Evolutionary conservation across 2,113 vertebrate species (phyloP).

Genomic region (Melanocharis versteri): DNA sequence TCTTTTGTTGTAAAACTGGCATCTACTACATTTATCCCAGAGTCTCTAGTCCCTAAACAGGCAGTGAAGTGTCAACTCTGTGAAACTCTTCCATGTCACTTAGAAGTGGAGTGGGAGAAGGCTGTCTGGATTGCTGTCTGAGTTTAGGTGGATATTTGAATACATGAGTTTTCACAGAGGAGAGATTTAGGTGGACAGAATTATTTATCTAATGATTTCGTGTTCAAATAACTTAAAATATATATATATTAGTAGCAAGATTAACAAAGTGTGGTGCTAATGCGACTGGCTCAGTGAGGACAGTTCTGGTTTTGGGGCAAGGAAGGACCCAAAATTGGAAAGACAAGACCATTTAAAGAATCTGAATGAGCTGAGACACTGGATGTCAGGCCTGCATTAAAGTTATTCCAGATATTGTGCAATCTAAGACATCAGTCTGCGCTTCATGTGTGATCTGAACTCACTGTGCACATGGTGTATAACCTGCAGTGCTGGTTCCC

Average conservation of each 20-base stretch:
- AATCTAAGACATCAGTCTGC: background rate
- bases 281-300: background rate
- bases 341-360: background rate
- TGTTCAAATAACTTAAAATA: background rate
- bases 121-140: background rate
- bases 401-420: background rate
- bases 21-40: background rate
- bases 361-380: background rate
- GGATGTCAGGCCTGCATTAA: background rate
- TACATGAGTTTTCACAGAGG: background rate
- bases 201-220: background rate
- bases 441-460: background rate
- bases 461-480: rapidly evolving
- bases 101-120: background rate
- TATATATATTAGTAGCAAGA: background rate
- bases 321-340: background rate
- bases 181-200: background rate
- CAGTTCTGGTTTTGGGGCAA: background rate
- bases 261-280: background rate
- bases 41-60: background rate
- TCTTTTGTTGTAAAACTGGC: background rate
- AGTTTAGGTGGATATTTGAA: background rate
- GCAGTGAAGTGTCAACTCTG: background rate
- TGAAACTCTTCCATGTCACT: background rate
- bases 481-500: background rate